A percentile compares a stretch with the other conserved stretches of the same genome.
phyloP scores from a whole-genome alignment of 2,888 invertebrate species.

The Drosophila flavopinicola region DNA sequence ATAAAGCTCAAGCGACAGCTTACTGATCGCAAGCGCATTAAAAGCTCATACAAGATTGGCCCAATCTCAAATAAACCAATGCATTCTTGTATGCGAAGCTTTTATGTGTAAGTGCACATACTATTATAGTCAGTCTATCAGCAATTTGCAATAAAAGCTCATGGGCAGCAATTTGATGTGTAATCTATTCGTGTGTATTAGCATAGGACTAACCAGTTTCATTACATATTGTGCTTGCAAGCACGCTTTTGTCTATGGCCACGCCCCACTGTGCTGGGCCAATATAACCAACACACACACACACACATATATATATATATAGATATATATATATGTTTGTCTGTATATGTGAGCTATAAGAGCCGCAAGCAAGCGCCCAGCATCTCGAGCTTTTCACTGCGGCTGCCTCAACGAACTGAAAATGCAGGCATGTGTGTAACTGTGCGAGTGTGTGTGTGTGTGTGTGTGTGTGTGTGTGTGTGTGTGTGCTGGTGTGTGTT shows the following conservation, averaged over 20 bases:
- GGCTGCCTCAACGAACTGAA: too few relatives aligned
- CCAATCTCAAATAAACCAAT: too few relatives aligned
- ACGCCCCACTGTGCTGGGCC: constrained; percentile 42
- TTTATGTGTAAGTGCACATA: neutral
- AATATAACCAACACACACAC: constrained; percentile 25
- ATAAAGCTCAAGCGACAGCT: too few relatives aligned
- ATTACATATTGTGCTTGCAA: constrained; percentile 47
- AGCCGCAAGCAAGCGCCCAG: constrained; percentile 45
- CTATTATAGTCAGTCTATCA: neutral
- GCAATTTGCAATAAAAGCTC: constrained; percentile 18
- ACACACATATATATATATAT: neutral
- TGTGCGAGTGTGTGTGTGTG: constrained; percentile 7
- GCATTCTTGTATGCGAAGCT: too few relatives aligned
- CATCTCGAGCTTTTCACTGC: constrained; percentile 49
- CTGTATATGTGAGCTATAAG: constrained; percentile 27
- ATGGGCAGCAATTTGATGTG: constrained; percentile 17
- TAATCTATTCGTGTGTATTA: constrained; percentile 23
- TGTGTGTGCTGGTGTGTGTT: constrained; percentile 21
- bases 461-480: constrained; percentile 5
- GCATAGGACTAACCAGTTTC: constrained; percentile 38
- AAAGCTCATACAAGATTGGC: too few relatives aligned
- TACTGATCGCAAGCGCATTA: too few relatives aligned
- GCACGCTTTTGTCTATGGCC: constrained; percentile 15
- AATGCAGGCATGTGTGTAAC: constrained; percentile 35
- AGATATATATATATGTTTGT: neutral